Base-by-base conservation (phyloP, 1,140 invertebrate genomes). In the Galleria mellonella region DNA sequence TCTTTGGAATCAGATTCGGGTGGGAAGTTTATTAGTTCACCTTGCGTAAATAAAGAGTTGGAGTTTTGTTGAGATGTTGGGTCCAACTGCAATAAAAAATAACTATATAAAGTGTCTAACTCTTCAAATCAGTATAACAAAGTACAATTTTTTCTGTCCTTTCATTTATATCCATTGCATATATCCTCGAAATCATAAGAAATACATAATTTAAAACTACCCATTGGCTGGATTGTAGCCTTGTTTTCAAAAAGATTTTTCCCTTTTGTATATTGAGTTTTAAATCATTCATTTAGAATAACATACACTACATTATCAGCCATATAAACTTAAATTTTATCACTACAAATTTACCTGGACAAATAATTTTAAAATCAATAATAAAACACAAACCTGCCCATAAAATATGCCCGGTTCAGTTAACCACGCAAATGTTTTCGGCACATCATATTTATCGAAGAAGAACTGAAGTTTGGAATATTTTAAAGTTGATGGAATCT, bases 341-440 rank as follows among this genome's bases (percentile, higher is more conserved):
- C 2, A 3, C 17, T 23, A 23, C 6, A 23, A 23, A 23, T 3
- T 3, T 6, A 23, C 6, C 2, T 23, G 6, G 6, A 3, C 2
- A 23, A 2, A 23, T 23, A 23, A 3, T 23, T 3, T 23, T 23
- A 23, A 38, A 31, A 27, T 35, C 37, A 29, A 45, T 12, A 39
- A 37, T 9, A 43, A 27, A 32, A 41, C 35, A 46, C 57, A 69
- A 76, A 93, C 92, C 82, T 92, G 87, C 36, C 90, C 90, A 81
- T 89, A 90, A 54, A 90, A 88, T 62, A 94, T 90, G n/a, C 92
- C 92, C 46, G 89, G 87, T 81, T 92, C 92, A 8, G 93, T 94
- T 50, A 97, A 87, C 96, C 96, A 97, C 4, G 93, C 94, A 88
- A 97, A 96, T n/a, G 90, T 89, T 70, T 91, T 92, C 9, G 94